Base-by-base conservation (phyloP, 2,113 vertebrate species). In the Lepisosteus osseus region DNA sequence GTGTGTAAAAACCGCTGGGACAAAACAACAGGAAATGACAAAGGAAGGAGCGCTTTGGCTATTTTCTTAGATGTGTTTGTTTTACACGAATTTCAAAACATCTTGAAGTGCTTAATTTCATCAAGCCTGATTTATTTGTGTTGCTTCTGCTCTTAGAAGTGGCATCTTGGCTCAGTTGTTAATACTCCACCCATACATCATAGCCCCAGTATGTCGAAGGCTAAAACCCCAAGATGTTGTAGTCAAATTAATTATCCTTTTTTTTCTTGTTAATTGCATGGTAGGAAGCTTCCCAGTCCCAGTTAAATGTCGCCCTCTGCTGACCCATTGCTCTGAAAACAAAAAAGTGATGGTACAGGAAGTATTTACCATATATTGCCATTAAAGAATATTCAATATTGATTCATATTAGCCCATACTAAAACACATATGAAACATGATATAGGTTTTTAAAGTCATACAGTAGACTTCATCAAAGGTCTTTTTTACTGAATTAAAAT, bases 61-160 rank as follows among this genome's bases (percentile, higher is more conserved):
- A 74, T 74, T 76, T 78, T 70, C 29, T 65, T 29, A 43, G 29
- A 65, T 71, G 72, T 64, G 67, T 82, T 67, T 42, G 76, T 74
- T 81, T 83, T 74, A 76, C 79, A 80, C 68, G 74, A 80, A 81
- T 78, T 76, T 55, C 72, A 4, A 44, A 82, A 88, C 87, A 90
- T 89, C 86, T 89, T 90, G 86, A 91, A 90, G 80, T 15, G 74
- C 77, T 90, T 87, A 86, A 85, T 87, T 85, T 86, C 83, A 89
- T 88, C 85, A 88, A 79, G 68, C 75, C 73, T 76, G 66, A 77
- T 69, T 76, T 81, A 79, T 83, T 80, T 65, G 69, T 67, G 70
- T 61, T 75, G 81, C 76, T 45, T 72, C 77, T 77, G 59, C 64
- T 73, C 80, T 87, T 65, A 84, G 88, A 87, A 86, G 88, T 86